Evolutionary conservation across 2,888 invertebrate species (phyloP).

Genomic region (Cheilosia urbana): DNA sequence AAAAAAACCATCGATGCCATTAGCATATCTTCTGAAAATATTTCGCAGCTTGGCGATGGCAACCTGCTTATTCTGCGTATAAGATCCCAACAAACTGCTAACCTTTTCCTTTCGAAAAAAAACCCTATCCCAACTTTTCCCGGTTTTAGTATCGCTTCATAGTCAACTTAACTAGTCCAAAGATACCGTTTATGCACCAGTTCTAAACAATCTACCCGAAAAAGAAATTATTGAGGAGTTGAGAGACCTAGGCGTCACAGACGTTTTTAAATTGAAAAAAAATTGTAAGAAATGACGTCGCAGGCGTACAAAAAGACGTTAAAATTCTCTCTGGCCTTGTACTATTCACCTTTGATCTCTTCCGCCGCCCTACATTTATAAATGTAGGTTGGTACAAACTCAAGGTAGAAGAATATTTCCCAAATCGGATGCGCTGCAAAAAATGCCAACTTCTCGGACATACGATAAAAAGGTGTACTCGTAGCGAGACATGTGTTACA

Average conservation of each 20-base stretch:
- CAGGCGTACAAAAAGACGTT: background rate
- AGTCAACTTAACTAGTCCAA: conserved; percentile 8
- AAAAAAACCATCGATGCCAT: conserved; percentile 37
- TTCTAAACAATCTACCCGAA: conserved; percentile 32
- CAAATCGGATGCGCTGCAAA: conserved; percentile 31
- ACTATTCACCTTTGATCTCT: conserved; percentile 46
- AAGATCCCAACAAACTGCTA: conserved; percentile 10
- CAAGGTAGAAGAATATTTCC: conserved; percentile 18
- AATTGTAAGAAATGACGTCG: background rate
- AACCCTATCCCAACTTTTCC: background rate
- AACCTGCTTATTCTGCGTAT: background rate
- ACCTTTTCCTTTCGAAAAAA: conserved; percentile 3
- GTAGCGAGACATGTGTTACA: background rate
- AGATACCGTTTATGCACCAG: conserved; percentile 32
- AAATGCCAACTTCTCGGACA: conserved; percentile 31
- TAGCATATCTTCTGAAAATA: conserved; percentile 28
- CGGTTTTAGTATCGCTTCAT: background rate
- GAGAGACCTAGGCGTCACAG: conserved; percentile 32
- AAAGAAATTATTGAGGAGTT: conserved; percentile 41
- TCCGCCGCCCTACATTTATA: conserved; percentile 18
- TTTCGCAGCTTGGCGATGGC: conserved; percentile 18
- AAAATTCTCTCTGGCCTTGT: conserved; percentile 15
- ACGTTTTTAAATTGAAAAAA: conserved; percentile 40
- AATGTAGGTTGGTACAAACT: conserved; percentile 36
- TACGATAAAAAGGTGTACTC: conserved; percentile 23